Evolutionary conservation across 2,797 vertebrate species (phyloP).

Genomic region (Neoniphon sammara): DNA sequence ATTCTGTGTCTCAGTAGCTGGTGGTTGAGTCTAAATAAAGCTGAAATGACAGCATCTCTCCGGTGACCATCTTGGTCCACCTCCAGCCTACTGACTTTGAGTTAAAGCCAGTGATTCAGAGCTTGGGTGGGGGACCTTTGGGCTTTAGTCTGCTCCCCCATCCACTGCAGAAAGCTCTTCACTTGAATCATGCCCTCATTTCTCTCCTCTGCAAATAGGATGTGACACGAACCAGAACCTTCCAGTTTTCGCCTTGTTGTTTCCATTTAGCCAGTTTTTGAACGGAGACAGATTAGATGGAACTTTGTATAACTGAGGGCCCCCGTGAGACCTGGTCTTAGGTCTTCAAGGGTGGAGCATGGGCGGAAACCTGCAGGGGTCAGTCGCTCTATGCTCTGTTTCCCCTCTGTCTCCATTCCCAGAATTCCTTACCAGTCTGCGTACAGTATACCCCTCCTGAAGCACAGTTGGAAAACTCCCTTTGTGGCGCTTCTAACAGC

Average conservation of each 20-base stretch:
- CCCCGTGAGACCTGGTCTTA: slow-evolving; percentile 30
- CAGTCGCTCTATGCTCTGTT: slow-evolving; percentile 41
- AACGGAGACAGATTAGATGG: slow-evolving; percentile 30
- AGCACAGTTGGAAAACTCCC: slow-evolving; percentile 3
- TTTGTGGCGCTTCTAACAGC: slow-evolving; percentile 45
- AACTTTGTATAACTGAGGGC: slow-evolving; percentile 27
- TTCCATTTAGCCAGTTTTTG: slow-evolving; percentile 17
- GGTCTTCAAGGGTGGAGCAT: slow-evolving; percentile 34
- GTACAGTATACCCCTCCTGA: not conserved
- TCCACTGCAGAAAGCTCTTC: slow-evolving; percentile 26
- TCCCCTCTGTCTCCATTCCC: slow-evolving; percentile 33
- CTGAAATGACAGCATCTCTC: slow-evolving; percentile 53
- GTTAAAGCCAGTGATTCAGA: slow-evolving; percentile 49
- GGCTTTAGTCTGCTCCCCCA: slow-evolving; percentile 21
- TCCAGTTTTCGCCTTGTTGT: slow-evolving; percentile 19
- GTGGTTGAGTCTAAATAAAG: slow-evolving; percentile 41
- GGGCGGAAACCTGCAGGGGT: slow-evolving; percentile 55
- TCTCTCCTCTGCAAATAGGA: slow-evolving; percentile 32
- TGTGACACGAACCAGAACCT: slow-evolving; percentile 43
- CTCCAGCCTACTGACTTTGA: slow-evolving; percentile 45
- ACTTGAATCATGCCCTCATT: slow-evolving; percentile 28
- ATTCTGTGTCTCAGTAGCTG: slow-evolving; percentile 49
- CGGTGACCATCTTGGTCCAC: slow-evolving; percentile 35
- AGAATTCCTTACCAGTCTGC: slow-evolving; percentile 55
- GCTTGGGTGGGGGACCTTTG: slow-evolving; percentile 49